Evolutionary conservation across 2,113 vertebrate genomes (phyloP), one percentile per base, ranked within the genome.

Genomic region (Cyprinodon variegatus): DNA sequence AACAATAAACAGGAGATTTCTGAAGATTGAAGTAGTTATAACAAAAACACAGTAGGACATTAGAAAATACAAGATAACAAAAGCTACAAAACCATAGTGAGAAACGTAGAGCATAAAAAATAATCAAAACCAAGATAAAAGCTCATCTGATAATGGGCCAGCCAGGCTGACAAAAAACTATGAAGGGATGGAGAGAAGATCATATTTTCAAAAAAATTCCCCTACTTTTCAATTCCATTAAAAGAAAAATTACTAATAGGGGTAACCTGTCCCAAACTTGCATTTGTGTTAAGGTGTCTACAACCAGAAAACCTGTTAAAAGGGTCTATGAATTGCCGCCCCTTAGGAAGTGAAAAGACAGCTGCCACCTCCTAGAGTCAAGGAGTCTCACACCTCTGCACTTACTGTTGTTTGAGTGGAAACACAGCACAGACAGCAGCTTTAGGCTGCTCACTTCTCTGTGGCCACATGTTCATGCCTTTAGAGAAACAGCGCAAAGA

Each of bases 311-410:
- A 69, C 43, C 22, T 50, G 53, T 37, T 29, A 46, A 46, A 41
- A 46, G 29, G 20, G 14, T 72, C 53, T 40, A 50, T 67, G 11
- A 20, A 37, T 29, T 0, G 1, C 64, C 62, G 20, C 1, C 53
- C 53, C 61, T 69, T 48, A 59, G 64, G 22, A 13, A 50, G 65
- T 39, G 53, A 62, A 46, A 59, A 65, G 40, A 65, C 63, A 45
- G 72, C 50, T 60, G 40, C 48, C 43, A 29, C 45, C 45, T 74
- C 48, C 13, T 37, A 69, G 46, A 14, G 66, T 13, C 61, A 61
- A 69, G 70, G 66, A 77, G 65, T 65, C 43, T 83, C 62, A 57
- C 53, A 46, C 57, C 22, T 65, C 46, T 40, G 70, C 62, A 41
- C 39, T 66, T 37, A 13, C 57, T 36, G 62, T 8, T 14, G 20